Percentiles rank a stretch among this genome's conserved stretches.
These are phyloP conservation scores for Cossypha polioptera DNA, from an alignment of 2,797 vertebrate species.

Conservation along the genomic window DNA sequence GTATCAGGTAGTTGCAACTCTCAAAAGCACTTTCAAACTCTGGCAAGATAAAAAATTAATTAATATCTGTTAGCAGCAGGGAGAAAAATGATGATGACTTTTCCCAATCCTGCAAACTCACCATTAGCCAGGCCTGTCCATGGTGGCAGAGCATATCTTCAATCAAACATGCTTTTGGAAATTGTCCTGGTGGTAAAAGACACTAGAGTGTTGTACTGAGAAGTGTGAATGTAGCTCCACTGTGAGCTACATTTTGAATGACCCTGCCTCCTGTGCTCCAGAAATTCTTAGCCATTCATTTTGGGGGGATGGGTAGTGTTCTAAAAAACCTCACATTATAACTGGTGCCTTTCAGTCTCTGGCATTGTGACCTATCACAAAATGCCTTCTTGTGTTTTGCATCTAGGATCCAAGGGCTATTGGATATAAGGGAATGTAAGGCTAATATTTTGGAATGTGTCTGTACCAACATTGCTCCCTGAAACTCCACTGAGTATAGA, in stretches of 20 bases:
- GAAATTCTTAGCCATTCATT: background rate
- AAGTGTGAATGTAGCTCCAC: background rate
- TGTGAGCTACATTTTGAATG: background rate
- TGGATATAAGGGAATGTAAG: background rate
- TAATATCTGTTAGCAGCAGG: background rate
- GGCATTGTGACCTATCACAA: background rate
- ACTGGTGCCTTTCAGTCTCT: background rate
- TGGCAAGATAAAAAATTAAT: background rate
- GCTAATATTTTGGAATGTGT: background rate
- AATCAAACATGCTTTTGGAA: background rate
- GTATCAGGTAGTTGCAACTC: background rate
- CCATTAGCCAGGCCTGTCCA: background rate
- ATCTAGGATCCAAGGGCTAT: background rate
- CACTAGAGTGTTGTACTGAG: background rate
- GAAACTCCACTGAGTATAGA: background rate
- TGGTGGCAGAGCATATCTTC: background rate
- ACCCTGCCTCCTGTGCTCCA: background rate
- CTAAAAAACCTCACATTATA: background rate
- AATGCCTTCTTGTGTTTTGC: background rate
- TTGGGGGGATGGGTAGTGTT: background rate
- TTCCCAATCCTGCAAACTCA: background rate
- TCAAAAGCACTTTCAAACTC: background rate
- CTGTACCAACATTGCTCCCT: background rate
- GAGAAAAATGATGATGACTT: background rate
- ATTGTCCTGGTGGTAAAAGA: rapidly evolving